These are phyloP conservation scores for Paralvinella palmiformis DNA, from an alignment of 1,140 invertebrate genomes.

Conservation along the genomic window DNA sequence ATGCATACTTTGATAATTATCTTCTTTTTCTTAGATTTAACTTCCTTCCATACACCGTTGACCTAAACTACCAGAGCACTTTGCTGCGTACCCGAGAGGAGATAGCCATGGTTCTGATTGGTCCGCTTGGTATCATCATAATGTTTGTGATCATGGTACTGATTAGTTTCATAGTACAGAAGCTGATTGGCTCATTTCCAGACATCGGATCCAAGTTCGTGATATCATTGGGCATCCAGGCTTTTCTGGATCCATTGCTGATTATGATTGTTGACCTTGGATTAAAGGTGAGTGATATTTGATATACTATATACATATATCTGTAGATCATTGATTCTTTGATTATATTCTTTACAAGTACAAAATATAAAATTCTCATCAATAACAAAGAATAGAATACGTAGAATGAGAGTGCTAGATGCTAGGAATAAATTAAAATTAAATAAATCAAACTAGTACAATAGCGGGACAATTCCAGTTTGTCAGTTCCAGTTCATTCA, in stretches of 20 bases:
- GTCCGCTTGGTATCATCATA: slow-evolving; percentile 35
- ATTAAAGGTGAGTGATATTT: slow-evolving; percentile 24
- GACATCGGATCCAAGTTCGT: slow-evolving; percentile 43
- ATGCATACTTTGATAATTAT: too few relatives aligned
- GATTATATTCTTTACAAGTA: neutral
- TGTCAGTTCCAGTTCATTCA: too few relatives aligned
- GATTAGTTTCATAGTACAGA: slow-evolving; percentile 31
- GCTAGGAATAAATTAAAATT: too few relatives aligned
- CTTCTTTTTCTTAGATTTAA: slow-evolving; percentile 36
- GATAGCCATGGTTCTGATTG: slow-evolving; percentile 38
- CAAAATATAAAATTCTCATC: neutral
- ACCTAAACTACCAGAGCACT: slow-evolving; percentile 43
- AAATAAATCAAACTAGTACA: too few relatives aligned
- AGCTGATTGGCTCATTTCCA: slow-evolving; percentile 34
- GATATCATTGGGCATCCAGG: slow-evolving; percentile 34
- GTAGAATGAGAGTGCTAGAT: too few relatives aligned
- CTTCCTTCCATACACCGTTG: slow-evolving; percentile 42
- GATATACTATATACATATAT: neutral
- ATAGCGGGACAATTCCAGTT: too few relatives aligned
- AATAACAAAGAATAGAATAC: too few relatives aligned
- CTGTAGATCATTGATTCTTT: neutral
- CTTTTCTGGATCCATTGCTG: slow-evolving; percentile 38
- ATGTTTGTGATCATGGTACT: slow-evolving; percentile 34
- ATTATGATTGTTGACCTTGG: slow-evolving; percentile 36
- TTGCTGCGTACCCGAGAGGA: slow-evolving; percentile 36